Percentiles rank a stretch among this genome's conserved stretches.
phyloP scores from a whole-genome alignment of 2,113 vertebrate species.

The Phylloscopus whistleri region DNA sequence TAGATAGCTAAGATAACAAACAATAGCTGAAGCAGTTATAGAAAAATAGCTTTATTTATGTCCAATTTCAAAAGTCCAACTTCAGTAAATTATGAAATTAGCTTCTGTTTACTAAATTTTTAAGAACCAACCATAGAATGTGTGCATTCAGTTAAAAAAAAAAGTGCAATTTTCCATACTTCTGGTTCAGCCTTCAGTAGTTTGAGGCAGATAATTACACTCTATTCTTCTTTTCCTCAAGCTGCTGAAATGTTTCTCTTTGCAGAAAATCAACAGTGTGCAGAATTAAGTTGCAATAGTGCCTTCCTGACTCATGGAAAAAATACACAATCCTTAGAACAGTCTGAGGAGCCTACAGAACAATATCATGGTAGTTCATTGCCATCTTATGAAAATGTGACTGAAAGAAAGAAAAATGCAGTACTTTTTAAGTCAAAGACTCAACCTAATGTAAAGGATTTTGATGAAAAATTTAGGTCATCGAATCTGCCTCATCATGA shows the following conservation, averaged over 20 bases:
- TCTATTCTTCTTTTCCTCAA: neutral
- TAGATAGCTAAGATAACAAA: neutral
- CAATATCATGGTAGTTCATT: neutral
- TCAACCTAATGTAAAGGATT: neutral
- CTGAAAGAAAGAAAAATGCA: conserved; percentile 54
- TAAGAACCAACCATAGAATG: neutral
- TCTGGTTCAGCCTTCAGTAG: neutral
- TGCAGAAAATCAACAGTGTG: conserved; percentile 47
- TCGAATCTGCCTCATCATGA: neutral
- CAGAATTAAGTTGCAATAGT: neutral
- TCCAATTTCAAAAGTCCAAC: neutral
- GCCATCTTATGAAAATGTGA: neutral
- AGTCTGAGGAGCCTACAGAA: neutral
- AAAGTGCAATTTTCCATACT: neutral
- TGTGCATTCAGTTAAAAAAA: neutral
- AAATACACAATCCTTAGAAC: neutral
- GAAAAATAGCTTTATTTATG: neutral
- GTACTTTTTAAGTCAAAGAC: neutral
- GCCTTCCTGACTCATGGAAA: neutral
- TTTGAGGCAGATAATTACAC: neutral
- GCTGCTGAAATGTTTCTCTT: conserved; percentile 37
- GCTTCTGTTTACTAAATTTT: neutral
- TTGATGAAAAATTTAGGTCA: neutral
- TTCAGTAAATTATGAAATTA: neutral
- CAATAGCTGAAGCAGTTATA: neutral